Base-by-base conservation (phyloP, 2,888 invertebrate species). In the Lacanobia oleracea region DNA sequence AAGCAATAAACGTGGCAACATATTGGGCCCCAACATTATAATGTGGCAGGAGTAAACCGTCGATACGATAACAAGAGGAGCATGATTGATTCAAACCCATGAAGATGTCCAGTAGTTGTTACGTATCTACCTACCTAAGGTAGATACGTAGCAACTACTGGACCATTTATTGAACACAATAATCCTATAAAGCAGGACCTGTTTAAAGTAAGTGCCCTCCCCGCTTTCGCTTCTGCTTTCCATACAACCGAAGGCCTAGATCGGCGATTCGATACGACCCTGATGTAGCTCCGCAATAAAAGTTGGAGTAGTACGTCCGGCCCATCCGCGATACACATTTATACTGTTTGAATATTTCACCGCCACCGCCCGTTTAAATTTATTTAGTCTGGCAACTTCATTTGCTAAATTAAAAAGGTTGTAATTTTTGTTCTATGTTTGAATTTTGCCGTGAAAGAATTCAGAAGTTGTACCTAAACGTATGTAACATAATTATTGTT, bases 211-310 rank as follows among this genome's bases (percentile, higher is more conserved):
- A 66, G 12, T 40, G 14, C n/a, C 10, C 3, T 37, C 43, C 2
- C 27, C 54, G 59, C 75, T 75, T 18, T 14, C 65, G 45, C 59
- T 0, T 27, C 33, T 72, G 81, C 84, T 76, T 43, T 9, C 23
- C 45, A 56, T 60, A 45, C 14, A 48, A 69, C 86, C 82, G 43
- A 67, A 68, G 79, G 76, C 77, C 75, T 82, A 79, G 72, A 74
- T 81, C 74, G 75, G 72, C 77, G 83, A 84, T 88, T 86, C 87
- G 87, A 88, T 88, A 88, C 87, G 86, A 86, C 86, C 85, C 84
- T 87, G 86, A 88, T 87, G 88, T 88, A 87, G 85, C 82, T 77
- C 81, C 74, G 84, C 85, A 87, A 89, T 89, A 89, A 91, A 90
- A 88, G 87, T 88, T 87, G 69, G 82, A 81, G 75, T 82, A 72